phyloP scores from a whole-genome alignment of 2,113 vertebrate species.

The Cololabis saira region DNA sequence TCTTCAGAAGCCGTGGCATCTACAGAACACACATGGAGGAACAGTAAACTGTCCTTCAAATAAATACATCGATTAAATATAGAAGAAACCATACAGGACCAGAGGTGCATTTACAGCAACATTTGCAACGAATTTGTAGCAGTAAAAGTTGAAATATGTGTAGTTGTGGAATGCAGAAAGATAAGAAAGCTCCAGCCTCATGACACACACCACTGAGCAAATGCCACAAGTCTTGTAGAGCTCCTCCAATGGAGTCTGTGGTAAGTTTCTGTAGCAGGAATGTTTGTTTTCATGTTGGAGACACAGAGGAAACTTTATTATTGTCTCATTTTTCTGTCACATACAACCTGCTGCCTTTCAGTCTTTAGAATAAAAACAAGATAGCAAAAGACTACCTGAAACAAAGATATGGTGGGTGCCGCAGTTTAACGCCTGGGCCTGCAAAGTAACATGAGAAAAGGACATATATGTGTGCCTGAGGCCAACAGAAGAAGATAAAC shows the following conservation, averaged over 20 bases:
- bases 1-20: background rate
- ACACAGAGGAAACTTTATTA: too few relatives aligned
- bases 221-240: slow-evolving; percentile 22
- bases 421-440: background rate
- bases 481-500: slow-evolving; percentile 27
- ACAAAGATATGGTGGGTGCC: slow-evolving; percentile 1
- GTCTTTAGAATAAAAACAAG: background rate
- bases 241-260: background rate
- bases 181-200: slow-evolving; percentile 31
- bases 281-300: too few relatives aligned
- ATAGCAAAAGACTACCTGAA: background rate
- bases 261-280: background rate
- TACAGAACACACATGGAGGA: background rate
- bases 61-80: slow-evolving; percentile 8
- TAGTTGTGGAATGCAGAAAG: slow-evolving; percentile 31
- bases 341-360: background rate
- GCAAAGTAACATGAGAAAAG: slow-evolving; percentile 8
- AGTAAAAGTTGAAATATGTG: background rate
- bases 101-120: background rate
- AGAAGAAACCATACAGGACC: slow-evolving; percentile 6
- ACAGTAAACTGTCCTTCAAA: background rate
- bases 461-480: background rate
- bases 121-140: background rate
- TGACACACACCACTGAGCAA: slow-evolving; percentile 37
- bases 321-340: background rate